phyloP scores from a whole-genome alignment of 1,140 invertebrate genomes.

The Melipona quadrifasciata region DNA sequence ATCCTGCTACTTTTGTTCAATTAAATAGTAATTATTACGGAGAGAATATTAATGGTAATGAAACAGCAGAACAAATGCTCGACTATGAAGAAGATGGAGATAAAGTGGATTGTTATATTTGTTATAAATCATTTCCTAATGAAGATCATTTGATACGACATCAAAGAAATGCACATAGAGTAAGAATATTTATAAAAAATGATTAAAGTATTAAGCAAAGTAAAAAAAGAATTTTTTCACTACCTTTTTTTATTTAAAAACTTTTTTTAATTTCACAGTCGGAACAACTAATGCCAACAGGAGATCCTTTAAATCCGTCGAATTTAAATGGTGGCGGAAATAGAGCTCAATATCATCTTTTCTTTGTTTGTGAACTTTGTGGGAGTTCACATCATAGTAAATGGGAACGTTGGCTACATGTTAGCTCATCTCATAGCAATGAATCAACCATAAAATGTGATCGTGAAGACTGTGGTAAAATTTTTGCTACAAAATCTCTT shows the following conservation, averaged over 20 bases:
- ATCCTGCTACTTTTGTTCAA: slow-evolving; percentile 82
- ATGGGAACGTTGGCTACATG: slow-evolving; percentile 83
- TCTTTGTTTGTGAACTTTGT: slow-evolving; percentile 82
- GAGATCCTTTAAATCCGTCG: slow-evolving; percentile 59
- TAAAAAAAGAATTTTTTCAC: neutral
- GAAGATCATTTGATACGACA: slow-evolving; percentile 82
- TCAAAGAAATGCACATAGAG: slow-evolving; percentile 80
- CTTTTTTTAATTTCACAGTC: slow-evolving; percentile 57
- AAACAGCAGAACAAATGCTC: slow-evolving; percentile 69
- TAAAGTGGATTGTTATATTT: slow-evolving; percentile 80
- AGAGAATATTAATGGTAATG: slow-evolving; percentile 72
- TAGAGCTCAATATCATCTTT: slow-evolving; percentile 79
- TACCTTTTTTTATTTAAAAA: neutral
- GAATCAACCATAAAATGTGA: slow-evolving; percentile 80
- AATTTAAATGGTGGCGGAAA: slow-evolving; percentile 74
- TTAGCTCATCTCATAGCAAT: slow-evolving; percentile 77
- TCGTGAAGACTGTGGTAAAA: slow-evolving; percentile 79
- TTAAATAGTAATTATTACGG: slow-evolving; percentile 80
- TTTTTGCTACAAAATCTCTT: slow-evolving; percentile 81
- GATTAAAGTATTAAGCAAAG: neutral
- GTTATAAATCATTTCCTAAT: slow-evolving; percentile 81
- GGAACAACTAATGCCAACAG: slow-evolving; percentile 62
- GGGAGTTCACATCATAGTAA: slow-evolving; percentile 81
- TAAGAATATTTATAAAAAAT: slow-evolving; percentile 21
- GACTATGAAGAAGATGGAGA: slow-evolving; percentile 78